phyloP scores from a whole-genome alignment of 2,888 invertebrate species.

The Rutpela maculata region DNA sequence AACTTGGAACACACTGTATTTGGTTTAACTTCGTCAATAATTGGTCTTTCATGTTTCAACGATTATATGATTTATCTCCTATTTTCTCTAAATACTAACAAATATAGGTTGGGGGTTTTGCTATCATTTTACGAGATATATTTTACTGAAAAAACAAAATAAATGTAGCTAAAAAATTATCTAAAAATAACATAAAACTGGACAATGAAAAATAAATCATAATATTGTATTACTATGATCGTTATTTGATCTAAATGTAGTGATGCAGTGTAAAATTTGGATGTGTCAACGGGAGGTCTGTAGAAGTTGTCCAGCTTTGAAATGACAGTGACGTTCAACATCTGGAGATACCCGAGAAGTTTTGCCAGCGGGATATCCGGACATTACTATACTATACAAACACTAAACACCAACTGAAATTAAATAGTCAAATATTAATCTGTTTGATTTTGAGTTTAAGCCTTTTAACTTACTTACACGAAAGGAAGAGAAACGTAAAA shows the following conservation, averaged over 20 bases:
- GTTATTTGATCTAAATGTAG: constrained; percentile 31
- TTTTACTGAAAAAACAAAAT: neutral
- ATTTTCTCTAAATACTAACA: no score
- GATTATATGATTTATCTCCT: no score
- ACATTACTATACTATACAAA: constrained; percentile 44
- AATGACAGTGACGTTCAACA: constrained; percentile 65
- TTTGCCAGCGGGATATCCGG: constrained; percentile 65
- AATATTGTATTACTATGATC: constrained; percentile 26
- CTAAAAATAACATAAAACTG: neutral
- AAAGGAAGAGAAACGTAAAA: no score
- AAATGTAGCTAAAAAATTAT: neutral
- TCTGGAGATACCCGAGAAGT: constrained; percentile 64
- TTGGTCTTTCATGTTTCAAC: no score
- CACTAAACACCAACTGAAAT: constrained; percentile 29
- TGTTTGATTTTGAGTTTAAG: constrained; percentile 13
- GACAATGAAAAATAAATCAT: neutral
- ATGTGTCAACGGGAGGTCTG: constrained; percentile 53
- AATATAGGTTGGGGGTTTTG: neutral
- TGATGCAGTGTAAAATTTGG: constrained; percentile 38
- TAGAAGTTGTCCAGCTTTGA: constrained; percentile 61
- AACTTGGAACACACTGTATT: no score
- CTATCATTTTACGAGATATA: neutral
- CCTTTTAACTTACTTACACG: neutral
- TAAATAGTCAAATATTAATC: constrained; percentile 29
- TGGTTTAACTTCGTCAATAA: no score